Evolutionary conservation across 2,797 vertebrate genomes (phyloP).

Genomic region (Notamacropus eugenii): DNA sequence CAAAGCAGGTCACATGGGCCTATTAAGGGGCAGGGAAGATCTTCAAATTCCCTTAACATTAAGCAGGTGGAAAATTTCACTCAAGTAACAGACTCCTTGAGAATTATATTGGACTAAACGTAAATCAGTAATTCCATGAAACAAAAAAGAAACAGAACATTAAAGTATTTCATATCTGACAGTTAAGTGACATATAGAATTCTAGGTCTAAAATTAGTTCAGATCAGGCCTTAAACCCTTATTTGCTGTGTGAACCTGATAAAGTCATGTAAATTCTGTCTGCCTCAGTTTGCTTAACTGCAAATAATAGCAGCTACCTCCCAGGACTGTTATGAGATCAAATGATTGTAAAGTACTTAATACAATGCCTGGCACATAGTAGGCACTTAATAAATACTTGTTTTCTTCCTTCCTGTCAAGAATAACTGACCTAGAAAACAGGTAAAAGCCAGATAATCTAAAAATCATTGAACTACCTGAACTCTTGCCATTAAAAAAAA

Average conservation of each 20-base stretch:
- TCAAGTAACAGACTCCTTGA: background rate
- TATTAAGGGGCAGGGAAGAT: too few relatives aligned
- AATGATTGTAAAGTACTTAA: background rate
- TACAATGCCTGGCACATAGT: background rate
- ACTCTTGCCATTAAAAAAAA: background rate
- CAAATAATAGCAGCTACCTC: background rate
- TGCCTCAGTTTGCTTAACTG: background rate
- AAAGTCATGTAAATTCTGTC: background rate
- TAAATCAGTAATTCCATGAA: background rate
- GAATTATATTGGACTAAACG: background rate
- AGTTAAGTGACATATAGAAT: background rate
- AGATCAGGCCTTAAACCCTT: background rate
- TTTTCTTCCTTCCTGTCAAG: background rate
- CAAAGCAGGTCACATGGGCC: too few relatives aligned
- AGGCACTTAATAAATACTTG: background rate
- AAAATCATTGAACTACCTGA: background rate
- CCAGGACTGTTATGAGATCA: background rate
- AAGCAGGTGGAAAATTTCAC: background rate
- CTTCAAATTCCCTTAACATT: too few relatives aligned
- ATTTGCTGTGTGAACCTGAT: background rate
- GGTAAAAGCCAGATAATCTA: background rate
- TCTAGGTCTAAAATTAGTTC: background rate
- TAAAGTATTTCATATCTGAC: background rate
- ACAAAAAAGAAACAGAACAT: background rate
- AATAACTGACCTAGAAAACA: background rate